Percentiles rank a stretch among this genome's conserved stretches.
These are phyloP conservation scores for Triplophysa tibetana DNA, from an alignment of 2,113 vertebrate genomes.

Conservation along the genomic window DNA sequence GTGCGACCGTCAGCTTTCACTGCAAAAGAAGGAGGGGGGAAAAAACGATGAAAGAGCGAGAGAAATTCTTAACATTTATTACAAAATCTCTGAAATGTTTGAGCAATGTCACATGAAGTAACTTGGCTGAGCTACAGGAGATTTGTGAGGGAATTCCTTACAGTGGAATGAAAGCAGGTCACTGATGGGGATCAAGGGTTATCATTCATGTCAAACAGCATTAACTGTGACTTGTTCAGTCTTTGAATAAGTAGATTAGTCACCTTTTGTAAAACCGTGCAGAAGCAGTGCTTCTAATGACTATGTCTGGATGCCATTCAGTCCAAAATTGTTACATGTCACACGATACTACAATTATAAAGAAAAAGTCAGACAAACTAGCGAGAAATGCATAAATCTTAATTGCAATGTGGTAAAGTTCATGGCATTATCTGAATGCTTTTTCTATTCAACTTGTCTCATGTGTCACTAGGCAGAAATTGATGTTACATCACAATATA, in stretches of 20 bases:
- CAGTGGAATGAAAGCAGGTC: background rate
- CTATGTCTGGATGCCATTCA: constrained; percentile 43
- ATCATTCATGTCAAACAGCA: constrained; percentile 3
- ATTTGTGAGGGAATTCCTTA: background rate
- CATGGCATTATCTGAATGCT: background rate
- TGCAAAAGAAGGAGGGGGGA: background rate
- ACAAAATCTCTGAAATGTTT: background rate
- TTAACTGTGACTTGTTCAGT: constrained; percentile 5
- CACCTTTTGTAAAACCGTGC: constrained; percentile 13
- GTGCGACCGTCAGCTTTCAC: background rate
- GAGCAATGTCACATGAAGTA: background rate
- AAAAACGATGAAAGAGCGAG: background rate
- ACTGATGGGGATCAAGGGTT: background rate
- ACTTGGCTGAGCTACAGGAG: background rate
- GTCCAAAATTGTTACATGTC: background rate
- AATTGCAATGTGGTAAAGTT: background rate
- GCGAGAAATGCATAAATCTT: background rate
- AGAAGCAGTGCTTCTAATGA: constrained; percentile 18
- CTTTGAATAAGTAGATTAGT: background rate
- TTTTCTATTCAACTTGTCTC: background rate
- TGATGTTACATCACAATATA: background rate
- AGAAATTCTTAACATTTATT: constrained; percentile 10
- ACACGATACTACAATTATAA: constrained; percentile 4
- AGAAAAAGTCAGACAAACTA: background rate
- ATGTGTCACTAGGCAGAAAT: background rate